Evolutionary conservation across 1,140 invertebrate species (phyloP), one percentile per base, ranked within the genome.

Genomic region (Polypedilum vanderplanki): DNA sequence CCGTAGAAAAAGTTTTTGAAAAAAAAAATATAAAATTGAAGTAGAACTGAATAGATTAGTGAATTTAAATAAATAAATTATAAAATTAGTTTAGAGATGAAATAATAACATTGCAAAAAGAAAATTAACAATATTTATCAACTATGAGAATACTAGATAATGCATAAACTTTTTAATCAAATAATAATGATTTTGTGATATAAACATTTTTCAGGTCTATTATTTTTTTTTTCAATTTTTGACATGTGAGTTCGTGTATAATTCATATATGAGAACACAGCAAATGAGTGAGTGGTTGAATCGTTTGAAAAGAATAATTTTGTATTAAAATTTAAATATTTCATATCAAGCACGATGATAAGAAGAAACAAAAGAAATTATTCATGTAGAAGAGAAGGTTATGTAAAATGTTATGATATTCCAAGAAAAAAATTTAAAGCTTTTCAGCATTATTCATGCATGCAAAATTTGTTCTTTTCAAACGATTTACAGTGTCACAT

Each of bases 171-270:
- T 57, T 57, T n/a, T 57, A 12, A 57, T 57, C 46, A 57, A 57
- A 57, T n/a, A 57, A 57, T 57, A 57, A 57, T 57, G 15, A 57
- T 57, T 57, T 57, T 57, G 46, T 57, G 46, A 57, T 57, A 57
- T 57, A n/a, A 57, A 57, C 46, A 57, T 57, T 57, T 57, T 57
- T 57, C 46, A 57, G 46, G 46, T 57, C 46, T 15, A 12, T 57
- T 57, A 57, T 57, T n/a, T 12, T 57, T 57, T 57, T 57, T 57
- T 46, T 8, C 9, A 12, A 12, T 33, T 33, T 33, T 3, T 33
- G 12, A 57, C n/a, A 57, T 57, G n/a, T 57, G 10, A 57, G 15
- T 1, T 57, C 12, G 24, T n/a, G n/a, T 57, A 57, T 57, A 15
- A 57, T 57, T 57, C 15, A 57, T 57, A 57, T n/a, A 57, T 57